Conservation (phyloP, 2,113 vertebrate genomes). For the Tachuris rubrigastra region DNA sequence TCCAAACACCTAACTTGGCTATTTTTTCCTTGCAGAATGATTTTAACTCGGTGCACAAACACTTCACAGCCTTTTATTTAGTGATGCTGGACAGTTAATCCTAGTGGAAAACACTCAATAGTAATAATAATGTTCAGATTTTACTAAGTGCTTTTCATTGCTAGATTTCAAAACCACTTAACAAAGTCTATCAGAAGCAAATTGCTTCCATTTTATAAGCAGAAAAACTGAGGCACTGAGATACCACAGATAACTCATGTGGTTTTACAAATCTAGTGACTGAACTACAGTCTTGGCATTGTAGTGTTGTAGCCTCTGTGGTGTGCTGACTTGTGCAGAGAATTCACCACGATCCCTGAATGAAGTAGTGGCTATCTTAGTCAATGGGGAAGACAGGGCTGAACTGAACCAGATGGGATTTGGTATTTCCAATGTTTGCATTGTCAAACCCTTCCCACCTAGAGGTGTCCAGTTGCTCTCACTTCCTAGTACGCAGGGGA, state of each 20-base stretch:
- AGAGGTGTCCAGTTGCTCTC: neutral
- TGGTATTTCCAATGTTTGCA: neutral
- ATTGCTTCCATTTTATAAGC: neutral
- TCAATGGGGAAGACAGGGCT: neutral
- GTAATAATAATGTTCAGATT: neutral
- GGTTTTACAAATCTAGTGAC: neutral
- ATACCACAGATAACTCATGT: neutral
- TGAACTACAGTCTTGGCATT: neutral
- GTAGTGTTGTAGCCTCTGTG: neutral
- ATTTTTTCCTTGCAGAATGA: neutral
- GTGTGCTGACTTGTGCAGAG: neutral
- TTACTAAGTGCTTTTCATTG: neutral
- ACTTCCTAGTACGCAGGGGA: fast-evolving
- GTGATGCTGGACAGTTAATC: neutral
- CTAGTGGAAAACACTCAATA: neutral
- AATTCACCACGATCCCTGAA: neutral
- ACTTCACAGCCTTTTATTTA: neutral
- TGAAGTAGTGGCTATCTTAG: neutral
- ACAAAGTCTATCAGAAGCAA: neutral
- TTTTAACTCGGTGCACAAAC: neutral
- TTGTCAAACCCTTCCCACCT: neutral
- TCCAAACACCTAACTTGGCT: neutral
- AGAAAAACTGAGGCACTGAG: neutral
- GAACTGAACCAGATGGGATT: neutral
- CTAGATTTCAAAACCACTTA: neutral